Conservation (phyloP, 2,113 vertebrate genomes). For the Echinops telfairi region DNA sequence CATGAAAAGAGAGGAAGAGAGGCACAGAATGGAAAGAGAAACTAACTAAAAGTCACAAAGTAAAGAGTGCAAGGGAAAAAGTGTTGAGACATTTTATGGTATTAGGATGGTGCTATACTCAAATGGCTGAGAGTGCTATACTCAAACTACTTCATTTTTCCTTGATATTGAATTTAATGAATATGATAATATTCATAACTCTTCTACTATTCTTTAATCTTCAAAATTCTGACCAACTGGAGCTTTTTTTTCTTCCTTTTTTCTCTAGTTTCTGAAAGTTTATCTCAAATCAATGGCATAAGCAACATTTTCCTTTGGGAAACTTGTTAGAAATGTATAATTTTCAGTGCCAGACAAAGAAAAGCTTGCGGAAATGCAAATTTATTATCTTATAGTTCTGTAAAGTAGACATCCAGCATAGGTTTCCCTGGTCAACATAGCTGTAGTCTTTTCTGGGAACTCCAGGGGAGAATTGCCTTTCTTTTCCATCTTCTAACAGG, state of each 20-base stretch:
- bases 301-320: neutral
- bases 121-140: neutral
- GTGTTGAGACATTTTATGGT: neutral
- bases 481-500: neutral
- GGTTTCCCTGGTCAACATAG: neutral
- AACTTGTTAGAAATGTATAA: neutral
- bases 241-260: neutral
- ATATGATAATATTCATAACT: neutral
- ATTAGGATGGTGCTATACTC: neutral
- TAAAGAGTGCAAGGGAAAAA: neutral
- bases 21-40: neutral
- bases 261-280: neutral
- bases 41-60: neutral
- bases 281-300: neutral
- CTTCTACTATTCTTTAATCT: neutral
- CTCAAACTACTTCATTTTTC: neutral
- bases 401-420: neutral
- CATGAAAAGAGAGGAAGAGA: neutral
- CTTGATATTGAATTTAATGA: neutral
- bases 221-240: neutral
- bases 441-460: neutral
- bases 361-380: neutral
- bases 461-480: neutral
- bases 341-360: neutral
- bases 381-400: neutral